Evolutionary conservation across 2,888 invertebrate species (phyloP).

Genomic region (Cheilosia soror): DNA sequence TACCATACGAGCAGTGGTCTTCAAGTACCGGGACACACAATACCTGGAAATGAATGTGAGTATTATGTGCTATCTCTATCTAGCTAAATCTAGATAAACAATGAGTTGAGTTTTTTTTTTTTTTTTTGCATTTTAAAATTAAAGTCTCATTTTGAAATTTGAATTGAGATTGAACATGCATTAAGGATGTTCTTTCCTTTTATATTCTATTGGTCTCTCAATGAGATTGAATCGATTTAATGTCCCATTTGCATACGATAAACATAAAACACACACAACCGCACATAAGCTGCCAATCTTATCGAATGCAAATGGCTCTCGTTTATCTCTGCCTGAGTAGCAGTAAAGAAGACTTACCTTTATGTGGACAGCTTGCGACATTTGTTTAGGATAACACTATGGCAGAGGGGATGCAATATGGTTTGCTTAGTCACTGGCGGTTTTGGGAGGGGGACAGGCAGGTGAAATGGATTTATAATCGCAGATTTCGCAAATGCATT

Average conservation of each 20-base stretch:
- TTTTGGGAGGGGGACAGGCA: not conserved
- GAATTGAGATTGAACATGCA: not conserved
- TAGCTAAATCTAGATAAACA: not conserved
- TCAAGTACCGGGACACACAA: conserved; percentile 87
- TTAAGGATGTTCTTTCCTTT: conserved; percentile 38
- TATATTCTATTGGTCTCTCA: conserved; percentile 40
- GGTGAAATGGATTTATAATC: conserved; percentile 70
- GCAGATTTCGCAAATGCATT: conserved; percentile 65
- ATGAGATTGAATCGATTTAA: conserved; percentile 63
- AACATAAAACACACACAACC: conserved; percentile 52
- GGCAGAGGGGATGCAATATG: conserved; percentile 1
- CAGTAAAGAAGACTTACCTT: conserved; percentile 20
- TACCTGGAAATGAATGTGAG: conserved; percentile 92
- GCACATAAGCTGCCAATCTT: conserved; percentile 51
- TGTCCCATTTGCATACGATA: conserved; percentile 69
- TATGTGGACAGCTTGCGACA: conserved; percentile 63
- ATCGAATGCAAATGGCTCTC: conserved; percentile 64
- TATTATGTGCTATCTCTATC: conserved; percentile 77
- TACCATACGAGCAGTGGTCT: conserved; percentile 91
- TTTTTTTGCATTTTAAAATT: conserved; percentile 23
- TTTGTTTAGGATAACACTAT: conserved; percentile 55
- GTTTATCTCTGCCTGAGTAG: conserved; percentile 48
- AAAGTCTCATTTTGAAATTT: not conserved
- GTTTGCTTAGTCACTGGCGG: not conserved
- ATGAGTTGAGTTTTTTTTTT: conserved; percentile 4